Evolutionary conservation across 1,140 invertebrate genomes (phyloP), one percentile per base, ranked within the genome.

Genomic region (Drosophila nikananu): DNA sequence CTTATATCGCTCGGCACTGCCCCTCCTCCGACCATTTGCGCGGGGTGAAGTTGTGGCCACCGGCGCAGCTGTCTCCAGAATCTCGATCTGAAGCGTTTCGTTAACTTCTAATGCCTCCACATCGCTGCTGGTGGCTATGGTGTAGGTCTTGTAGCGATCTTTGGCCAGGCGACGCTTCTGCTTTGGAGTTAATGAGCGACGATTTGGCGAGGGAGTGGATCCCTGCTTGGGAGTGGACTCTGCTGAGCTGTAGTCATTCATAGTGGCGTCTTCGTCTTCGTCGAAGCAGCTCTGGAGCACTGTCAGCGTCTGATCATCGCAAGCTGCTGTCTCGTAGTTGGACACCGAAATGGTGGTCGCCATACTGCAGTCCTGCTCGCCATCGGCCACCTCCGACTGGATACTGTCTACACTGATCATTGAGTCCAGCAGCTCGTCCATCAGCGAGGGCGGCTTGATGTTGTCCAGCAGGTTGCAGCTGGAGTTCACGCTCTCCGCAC

Each of bases 341-440:
- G 91, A 92, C 19, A 91, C 77, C 7, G 91, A 92, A 39, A 92
- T 80, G n/a, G 91, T 92, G 19, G 92, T 92, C 9, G 91, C 81
- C 72, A 83, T 87, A 27, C 83, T 91, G 58, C 79, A 82, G 25
- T 89, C 80, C 32, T 76, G 70, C 19, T 84, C 83, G 0, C 72
- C 74, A 54, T 97, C 96, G 1, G 95, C 95, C 7, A 96, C 94
- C 93, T 97, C 97, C 2, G 96, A 97, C 15, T 95, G 95, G 37
- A 98, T 97, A 81, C 97, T 97, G 0, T 96, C 96, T 2, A 98
- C 96, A 62, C 97, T 98, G 10, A 97, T 93, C 95, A 97, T 97
- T 94, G 97, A 96, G 78, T 97, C 96, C 0, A 95, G 94, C 15
- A 97, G 81, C 74, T 97, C 95, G 51, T 97, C 96, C 95, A 98